Evolutionary conservation across 2,797 vertebrate genomes (phyloP).

Genomic region (Sternarchorhynchus goeldii): DNA sequence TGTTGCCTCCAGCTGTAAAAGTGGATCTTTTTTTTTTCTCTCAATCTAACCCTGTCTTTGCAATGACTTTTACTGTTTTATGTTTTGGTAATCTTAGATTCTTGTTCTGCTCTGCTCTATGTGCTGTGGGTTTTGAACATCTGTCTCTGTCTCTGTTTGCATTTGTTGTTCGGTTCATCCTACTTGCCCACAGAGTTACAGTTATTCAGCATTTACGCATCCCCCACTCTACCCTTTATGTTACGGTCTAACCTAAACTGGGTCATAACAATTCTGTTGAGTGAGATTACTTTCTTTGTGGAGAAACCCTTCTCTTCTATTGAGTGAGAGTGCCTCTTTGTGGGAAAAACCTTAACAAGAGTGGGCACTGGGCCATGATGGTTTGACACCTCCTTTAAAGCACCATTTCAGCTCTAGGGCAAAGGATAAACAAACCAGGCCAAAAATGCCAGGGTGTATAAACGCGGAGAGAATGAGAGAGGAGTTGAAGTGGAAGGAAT

Average conservation of each 20-base stretch:
- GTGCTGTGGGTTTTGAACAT: too few relatives aligned
- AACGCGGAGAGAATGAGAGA: slow-evolving; percentile 41
- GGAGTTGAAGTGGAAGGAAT: slow-evolving; percentile 28
- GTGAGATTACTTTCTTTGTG: slow-evolving; percentile 10
- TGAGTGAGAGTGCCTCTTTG: slow-evolving; percentile 6
- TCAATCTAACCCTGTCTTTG: neutral
- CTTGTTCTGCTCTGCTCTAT: too few relatives aligned
- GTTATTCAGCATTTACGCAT: too few relatives aligned
- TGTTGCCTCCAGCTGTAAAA: slow-evolving; percentile 1
- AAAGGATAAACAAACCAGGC: slow-evolving; percentile 61
- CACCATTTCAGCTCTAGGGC: slow-evolving; percentile 35
- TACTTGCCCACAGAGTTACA: too few relatives aligned
- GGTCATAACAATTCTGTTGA: too few relatives aligned
- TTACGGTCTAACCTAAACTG: too few relatives aligned
- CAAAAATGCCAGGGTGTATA: slow-evolving; percentile 23
- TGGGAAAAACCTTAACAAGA: slow-evolving; percentile 17
- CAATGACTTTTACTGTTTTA: too few relatives aligned
- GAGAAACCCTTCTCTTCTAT: neutral
- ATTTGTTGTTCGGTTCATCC: too few relatives aligned
- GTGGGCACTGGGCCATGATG: slow-evolving; percentile 21
- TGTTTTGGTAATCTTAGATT: too few relatives aligned
- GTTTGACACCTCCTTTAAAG: slow-evolving; percentile 31
- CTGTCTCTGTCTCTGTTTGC: too few relatives aligned
- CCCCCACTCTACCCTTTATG: too few relatives aligned
- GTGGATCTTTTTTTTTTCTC: neutral